Evolutionary conservation across 2,113 vertebrate species (phyloP).

Genomic region (Hymenochirus boettgeri): DNA sequence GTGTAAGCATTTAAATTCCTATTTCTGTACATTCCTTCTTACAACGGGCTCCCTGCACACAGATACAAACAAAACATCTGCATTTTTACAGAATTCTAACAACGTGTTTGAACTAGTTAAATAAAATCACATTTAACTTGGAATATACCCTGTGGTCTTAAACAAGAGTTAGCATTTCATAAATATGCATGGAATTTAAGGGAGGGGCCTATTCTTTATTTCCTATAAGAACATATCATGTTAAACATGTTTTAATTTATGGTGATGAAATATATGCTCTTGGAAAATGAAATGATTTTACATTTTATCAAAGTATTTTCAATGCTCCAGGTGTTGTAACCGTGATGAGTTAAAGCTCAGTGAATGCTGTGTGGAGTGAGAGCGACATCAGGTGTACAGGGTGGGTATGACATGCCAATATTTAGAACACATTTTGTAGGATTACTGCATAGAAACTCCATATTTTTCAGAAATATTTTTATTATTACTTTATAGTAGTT

Average conservation of each 20-base stretch:
- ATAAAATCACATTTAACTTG: neutral
- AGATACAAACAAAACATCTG: neutral
- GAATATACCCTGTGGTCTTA: constrained; percentile 5
- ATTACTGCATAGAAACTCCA: too few relatives aligned
- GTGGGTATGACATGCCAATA: too few relatives aligned
- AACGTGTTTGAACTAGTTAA: constrained; percentile 15
- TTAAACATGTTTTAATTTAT: constrained; percentile 19
- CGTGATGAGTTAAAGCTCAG: neutral
- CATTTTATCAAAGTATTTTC: neutral
- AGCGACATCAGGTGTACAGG: constrained; percentile 23
- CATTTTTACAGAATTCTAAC: neutral
- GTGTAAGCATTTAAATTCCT: too few relatives aligned
- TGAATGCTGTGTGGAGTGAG: neutral
- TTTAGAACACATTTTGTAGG: too few relatives aligned
- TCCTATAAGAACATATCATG: constrained; percentile 7
- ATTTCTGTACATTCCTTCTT: constrained; percentile 7
- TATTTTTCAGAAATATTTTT: too few relatives aligned
- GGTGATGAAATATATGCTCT: constrained; percentile 16
- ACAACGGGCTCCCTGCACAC: neutral
- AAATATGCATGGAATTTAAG: neutral
- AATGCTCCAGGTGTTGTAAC: neutral
- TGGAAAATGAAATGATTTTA: constrained; percentile 6
- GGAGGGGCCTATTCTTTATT: neutral
- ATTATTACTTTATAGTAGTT: too few relatives aligned
- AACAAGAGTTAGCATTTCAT: neutral